Base-by-base conservation (phyloP, 2,113 vertebrate species). In the Pollimyrus isidori region DNA sequence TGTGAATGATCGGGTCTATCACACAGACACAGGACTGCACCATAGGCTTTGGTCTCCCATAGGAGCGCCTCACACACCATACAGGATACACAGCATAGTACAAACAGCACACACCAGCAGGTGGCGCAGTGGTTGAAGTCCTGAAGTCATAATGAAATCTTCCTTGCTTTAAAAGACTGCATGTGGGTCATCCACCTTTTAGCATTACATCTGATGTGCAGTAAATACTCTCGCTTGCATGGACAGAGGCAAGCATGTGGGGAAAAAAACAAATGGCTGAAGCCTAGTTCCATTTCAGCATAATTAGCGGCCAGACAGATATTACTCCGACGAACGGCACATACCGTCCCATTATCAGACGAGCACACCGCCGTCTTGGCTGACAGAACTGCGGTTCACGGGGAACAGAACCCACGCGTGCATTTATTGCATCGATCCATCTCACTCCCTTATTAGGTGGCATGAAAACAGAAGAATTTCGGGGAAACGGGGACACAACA, bases 1-100 rank as follows among this genome's bases (percentile, higher is more conserved):
- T 53, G 85, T 30, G 49, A 86, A 73, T 84, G 82, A 84, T 84
- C 23, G 82, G 35, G 82, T 84, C 45, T 84, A 48, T 48, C 82
- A 1, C 45, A 48, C 48, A n/a, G n/a, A 84, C 82, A 48, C 45
- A 84, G 82, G 42, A 84, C 82, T n/a, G 82, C 42, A 10, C 39
- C 35, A 84, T n/a, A 76, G 69, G 26, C 15, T 84, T 48, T 4
- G 2, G 35, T 84, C 42, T 48, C 80, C 21, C 39, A 35, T 84
- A 19, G 80, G 80, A 17, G 7, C 17, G 2, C 80, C 73, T 39
- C 73, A 19, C 73, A 42, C 35, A 5, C n/a, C 62, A 30, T 30
- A 9, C 62, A 26, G 62, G 62, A n/a, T 65, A 26, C 69, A 35
- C 69, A 35, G 30, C 69, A 76, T 35, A 3, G 69, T 39, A 65